phyloP scores from a whole-genome alignment of 2,888 invertebrate species.

The Rotaria sp. region DNA sequence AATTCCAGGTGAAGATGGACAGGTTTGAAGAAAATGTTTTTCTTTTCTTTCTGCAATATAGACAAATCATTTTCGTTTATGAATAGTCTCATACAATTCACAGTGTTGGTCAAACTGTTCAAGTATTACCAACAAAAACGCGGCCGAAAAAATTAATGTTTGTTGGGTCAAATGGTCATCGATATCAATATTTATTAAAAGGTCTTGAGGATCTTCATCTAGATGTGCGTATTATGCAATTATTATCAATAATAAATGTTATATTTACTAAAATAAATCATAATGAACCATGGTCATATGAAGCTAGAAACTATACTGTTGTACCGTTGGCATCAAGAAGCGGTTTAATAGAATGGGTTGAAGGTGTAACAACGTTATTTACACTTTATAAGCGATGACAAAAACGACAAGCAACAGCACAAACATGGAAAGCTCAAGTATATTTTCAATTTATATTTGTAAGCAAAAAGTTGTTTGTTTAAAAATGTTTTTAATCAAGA shows the following conservation, averaged over 20 bases:
- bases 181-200: conserved; percentile 67
- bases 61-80: too few relatives aligned
- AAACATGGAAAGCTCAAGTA: conserved; percentile 34
- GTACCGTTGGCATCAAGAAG: conserved; percentile 87
- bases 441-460: neutral
- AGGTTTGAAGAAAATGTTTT: conserved; percentile 45
- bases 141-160: conserved; percentile 92
- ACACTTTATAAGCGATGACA: too few relatives aligned
- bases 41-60: neutral
- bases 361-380: conserved; percentile 88
- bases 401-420: conserved; percentile 34
- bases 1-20: conserved; percentile 69
- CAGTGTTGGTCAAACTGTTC: conserved; percentile 34
- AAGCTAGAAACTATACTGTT: conserved; percentile 53
- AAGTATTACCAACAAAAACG: conserved; percentile 66
- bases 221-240: conserved; percentile 97
- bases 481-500: neutral
- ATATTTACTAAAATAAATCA: conserved; percentile 69
- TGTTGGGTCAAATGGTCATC: conserved; percentile 76
- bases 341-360: conserved; percentile 96
- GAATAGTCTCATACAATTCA: conserved; percentile 28
- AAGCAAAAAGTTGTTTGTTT: too few relatives aligned
- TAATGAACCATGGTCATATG: conserved; percentile 35
- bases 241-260: conserved; percentile 79
- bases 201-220: too few relatives aligned